phyloP scores from a whole-genome alignment of 2,113 vertebrate genomes.

The Aythya baeri region DNA sequence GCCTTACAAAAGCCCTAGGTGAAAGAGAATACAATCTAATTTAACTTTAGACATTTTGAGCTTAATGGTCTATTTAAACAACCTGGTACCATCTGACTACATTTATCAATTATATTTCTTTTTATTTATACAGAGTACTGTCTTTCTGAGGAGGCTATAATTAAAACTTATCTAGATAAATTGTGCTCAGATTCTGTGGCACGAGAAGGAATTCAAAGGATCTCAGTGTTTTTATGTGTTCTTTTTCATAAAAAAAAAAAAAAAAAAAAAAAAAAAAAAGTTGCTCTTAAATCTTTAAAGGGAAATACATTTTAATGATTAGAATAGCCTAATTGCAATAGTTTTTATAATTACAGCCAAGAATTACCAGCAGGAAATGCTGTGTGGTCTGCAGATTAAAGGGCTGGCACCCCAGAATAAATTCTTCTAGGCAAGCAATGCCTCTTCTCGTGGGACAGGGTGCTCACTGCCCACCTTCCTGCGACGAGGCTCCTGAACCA shows the following conservation, averaged over 20 bases:
- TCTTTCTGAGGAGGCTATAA: constrained; percentile 55
- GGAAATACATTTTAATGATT: constrained; percentile 47
- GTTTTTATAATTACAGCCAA: constrained; percentile 30
- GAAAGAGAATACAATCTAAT: constrained; percentile 63
- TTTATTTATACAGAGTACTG: constrained; percentile 50
- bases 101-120: constrained; percentile 70
- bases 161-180: constrained; percentile 65
- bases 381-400: not conserved
- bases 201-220: constrained; percentile 6
- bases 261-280: not conserved
- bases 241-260: not conserved
- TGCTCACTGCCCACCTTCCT: not conserved
- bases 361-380: constrained; percentile 14
- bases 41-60: constrained; percentile 68
- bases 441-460: not conserved
- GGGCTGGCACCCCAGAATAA: not conserved
- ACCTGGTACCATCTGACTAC: constrained; percentile 54
- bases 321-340: constrained; percentile 38
- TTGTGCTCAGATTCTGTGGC: constrained; percentile 25
- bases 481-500: not conserved
- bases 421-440: not conserved
- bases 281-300: constrained; percentile 25
- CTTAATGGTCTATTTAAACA: constrained; percentile 68
- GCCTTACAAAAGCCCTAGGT: constrained; percentile 61
- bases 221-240: not conserved